Evolutionary conservation across 2,888 invertebrate species (phyloP), one percentile per base, ranked within the genome.

Genomic region (Stegana nigrithorax): DNA sequence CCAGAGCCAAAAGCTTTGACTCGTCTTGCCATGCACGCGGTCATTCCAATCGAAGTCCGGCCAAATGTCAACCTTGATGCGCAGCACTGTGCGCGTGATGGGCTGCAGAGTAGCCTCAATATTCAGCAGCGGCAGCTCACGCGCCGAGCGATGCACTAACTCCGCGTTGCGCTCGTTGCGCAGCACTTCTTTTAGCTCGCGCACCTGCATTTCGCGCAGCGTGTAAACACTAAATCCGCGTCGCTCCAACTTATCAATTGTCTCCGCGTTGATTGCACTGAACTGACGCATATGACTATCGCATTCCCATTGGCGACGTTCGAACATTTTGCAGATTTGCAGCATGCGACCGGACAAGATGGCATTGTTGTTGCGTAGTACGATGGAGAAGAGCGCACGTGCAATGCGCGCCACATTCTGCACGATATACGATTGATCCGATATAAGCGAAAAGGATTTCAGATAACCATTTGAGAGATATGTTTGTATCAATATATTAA

Each of bases 1-100:
- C 96, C 98, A 98, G 64, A 99, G 90, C 94, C 97, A 98, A 86
- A 97, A 99, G 0, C 94, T 91, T 84, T 98, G 96, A 0, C 93
- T 90, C 0, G 91, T 91, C 84, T 92, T 92, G 0, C 97, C 95
- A 81, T 98, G 97, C 51, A 96, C 89, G 72, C 89, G 91, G 81
- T 96, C 95, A 77, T 94, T 95, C 97, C 97, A 98, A 65, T 89
- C 91, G 73, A 90, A 90, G 70, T 91, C 90, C 0, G 97, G 91
- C 62, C 87, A 90, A 21, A 98, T 91, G 59, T 89, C 89, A 12
- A 98, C 88, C 63, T 92, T 90, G 70, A 98, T 93, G 76, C 93
- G 88, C 12, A 97, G 86, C 4, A 97, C 93, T 0, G 95, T 96
- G 51, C 97, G 90, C 0, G 99, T 99, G 71, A 99, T 98, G 0